Base-by-base conservation (phyloP, 2,113 vertebrate genomes). In the Colistium nudipinnis region DNA sequence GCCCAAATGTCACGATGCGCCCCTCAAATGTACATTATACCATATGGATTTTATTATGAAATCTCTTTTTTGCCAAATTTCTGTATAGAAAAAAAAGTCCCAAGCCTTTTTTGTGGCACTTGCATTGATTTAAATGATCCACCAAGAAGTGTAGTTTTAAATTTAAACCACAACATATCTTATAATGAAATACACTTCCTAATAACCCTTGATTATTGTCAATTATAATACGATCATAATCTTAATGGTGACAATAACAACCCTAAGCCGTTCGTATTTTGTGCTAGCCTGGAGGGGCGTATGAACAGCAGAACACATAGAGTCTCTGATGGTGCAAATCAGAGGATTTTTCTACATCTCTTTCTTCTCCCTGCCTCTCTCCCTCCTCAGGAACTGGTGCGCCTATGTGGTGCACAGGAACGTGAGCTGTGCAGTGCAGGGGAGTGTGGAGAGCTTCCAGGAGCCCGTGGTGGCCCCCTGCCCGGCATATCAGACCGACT, bases 341-440 rank as follows among this genome's bases (percentile, higher is more conserved):
- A n/a, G n/a, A n/a, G n/a, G n/a, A n/a, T n/a, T n/a, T n/a, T n/a
- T n/a, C n/a, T n/a, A n/a, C n/a, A n/a, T n/a, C n/a, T n/a, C n/a
- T n/a, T n/a, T n/a, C n/a, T 10, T 10, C 25, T 0, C 13, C 13
- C 25, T 62, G 24, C 47, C 27, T 74, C 63, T 48, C 38, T 62
- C 62, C 44, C 38, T 62, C 62, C 44, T 41, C 89, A 99, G 97
- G 90, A 98, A 98, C 91, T 97, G 97, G 96, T 99, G 98, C 80
- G 98, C 98, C 63, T 95, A 94, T 85, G 94, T 99, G 6, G 96
- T 98, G 84, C 95, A 93, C 78, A 98, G 88, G 92, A 98, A 98
- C 74, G 95, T 98, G 88, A 99, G 93, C 87, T 99, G 97, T 87
- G 92, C 95, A 0, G 97, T 99, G 85, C 93, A 94, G 85, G 96